Evolutionary conservation across 2,797 vertebrate species (phyloP), one percentile per base, ranked within the genome.

Genomic region (Hephaestus fuliginosus): DNA sequence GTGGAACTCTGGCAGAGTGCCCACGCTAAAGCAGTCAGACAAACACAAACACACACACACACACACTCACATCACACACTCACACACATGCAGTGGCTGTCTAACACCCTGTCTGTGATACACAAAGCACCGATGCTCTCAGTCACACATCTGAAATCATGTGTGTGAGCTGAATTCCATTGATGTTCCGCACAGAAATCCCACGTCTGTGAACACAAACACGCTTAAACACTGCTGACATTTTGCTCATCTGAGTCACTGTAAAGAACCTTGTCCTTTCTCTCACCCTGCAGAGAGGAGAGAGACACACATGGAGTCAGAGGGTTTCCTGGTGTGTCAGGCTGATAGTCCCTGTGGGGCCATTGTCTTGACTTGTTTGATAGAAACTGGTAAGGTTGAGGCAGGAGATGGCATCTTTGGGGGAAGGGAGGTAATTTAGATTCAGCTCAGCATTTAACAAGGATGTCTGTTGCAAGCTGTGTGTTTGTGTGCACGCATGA

Each of bases 1-100:
- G 88, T 77, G 85, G 84, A 93, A 79, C 74, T 81, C 91, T 95
- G 95, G 95, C 92, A 90, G 82, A 57, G 46, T 57, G 93, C 95
- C 95, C 89, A 84, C 53, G 8, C 85, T 86, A 90, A 87, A 86
- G 90, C 82, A 86, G 71, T 80, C 63, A 80, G 30, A 89, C 58
- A 73, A 13, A 83, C n/a, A 85, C 15, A 55, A 22, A 70, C 61
- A 69, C 39, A 76, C 28, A 74, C 73, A 78, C 9, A 33, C 60
- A 64, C 73, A 68, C 76, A 65, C 5, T 28, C 67, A 70, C 56
- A 61, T 66, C 60, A 64, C 73, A 68, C 76, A 65, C 5, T 28
- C 67, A 70, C 39, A 62, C 52, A 55, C 82, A 66, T 2, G 36
- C 74, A 77, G 77, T 2, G 4, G 57, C 51, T 64, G 83, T 85